These are phyloP conservation scores for Agelas oroides DNA, from an alignment of 37 sponge, comb jelly and placozoan species.

Conservation along the genomic window DNA sequence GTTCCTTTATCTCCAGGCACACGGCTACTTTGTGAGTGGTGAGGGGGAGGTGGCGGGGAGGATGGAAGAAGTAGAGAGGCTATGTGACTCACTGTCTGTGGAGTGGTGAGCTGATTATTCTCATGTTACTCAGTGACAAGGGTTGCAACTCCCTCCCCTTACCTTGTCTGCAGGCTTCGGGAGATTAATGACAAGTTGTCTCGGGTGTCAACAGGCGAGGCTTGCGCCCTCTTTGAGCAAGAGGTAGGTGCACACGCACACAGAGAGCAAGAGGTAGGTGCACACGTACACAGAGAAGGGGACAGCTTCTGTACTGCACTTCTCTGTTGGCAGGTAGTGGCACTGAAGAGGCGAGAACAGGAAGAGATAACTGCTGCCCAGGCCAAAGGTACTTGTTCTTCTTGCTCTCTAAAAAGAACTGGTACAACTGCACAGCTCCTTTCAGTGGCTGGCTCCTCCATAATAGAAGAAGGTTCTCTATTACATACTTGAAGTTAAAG, in stretches of 20 bases:
- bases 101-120: constrained; percentile 17
- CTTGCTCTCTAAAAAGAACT: neutral
- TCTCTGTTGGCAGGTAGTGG: constrained; percentile 13
- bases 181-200: constrained; percentile 35
- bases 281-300: constrained; percentile 29
- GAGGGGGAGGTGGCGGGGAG: constrained; percentile 48
- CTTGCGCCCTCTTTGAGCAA: constrained; percentile 36
- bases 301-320: neutral
- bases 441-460: too few species aligned
- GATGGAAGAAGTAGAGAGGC: constrained; percentile 76
- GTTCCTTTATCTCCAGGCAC: constrained; percentile 19
- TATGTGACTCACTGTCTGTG: constrained; percentile 61
- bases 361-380: neutral
- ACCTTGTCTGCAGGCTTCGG: constrained; percentile 22
- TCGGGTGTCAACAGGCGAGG: constrained; percentile 20
- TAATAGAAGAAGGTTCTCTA: too few species aligned
- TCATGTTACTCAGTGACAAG: too few species aligned
- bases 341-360: neutral
- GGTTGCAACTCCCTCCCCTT: too few species aligned
- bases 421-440: too few species aligned
- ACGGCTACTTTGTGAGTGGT: constrained; percentile 69
- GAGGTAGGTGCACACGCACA: constrained; percentile 26
- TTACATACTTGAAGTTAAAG: too few species aligned
- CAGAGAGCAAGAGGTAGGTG: constrained; percentile 45
- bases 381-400: neutral